A percentile compares a stretch with the other conserved stretches of the same genome.
Evolutionary conservation across 1,140 invertebrate species (phyloP).

Genomic region (Drosophila lowei): DNA sequence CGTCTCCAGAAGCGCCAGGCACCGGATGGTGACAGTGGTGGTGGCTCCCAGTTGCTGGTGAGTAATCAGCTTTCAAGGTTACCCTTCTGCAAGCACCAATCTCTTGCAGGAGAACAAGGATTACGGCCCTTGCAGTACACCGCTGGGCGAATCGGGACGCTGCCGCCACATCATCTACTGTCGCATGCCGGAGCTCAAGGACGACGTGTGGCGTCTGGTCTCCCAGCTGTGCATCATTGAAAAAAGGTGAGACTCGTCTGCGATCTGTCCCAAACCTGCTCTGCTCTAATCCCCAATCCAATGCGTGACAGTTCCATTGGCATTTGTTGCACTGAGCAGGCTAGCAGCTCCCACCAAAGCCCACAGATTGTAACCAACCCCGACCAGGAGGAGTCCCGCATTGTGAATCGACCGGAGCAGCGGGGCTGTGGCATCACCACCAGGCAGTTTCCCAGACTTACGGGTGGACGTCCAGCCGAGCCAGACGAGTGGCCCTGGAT

Average conservation of each 20-base stretch:
- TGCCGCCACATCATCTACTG: slow-evolving; percentile 88
- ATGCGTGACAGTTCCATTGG: slow-evolving; percentile 66
- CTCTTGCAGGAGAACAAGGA: slow-evolving; percentile 82
- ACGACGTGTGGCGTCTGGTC: slow-evolving; percentile 85
- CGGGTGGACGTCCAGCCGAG: slow-evolving; percentile 87
- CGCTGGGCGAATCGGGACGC: slow-evolving; percentile 85
- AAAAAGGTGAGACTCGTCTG: slow-evolving; percentile 82
- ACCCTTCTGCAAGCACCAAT: neutral
- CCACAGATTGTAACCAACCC: slow-evolving; percentile 55
- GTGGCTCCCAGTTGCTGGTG: slow-evolving; percentile 44
- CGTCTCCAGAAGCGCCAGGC: slow-evolving; percentile 65
- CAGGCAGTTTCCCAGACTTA: slow-evolving; percentile 84
- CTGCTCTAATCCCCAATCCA: neutral
- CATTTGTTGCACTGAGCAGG: slow-evolving; percentile 78
- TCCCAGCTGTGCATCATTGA: slow-evolving; percentile 88
- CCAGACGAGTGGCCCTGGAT: slow-evolving; percentile 93
- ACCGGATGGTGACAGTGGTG: neutral
- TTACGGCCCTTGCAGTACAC: slow-evolving; percentile 86
- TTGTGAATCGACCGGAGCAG: slow-evolving; percentile 67
- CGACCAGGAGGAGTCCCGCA: slow-evolving; percentile 42
- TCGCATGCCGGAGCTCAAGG: slow-evolving; percentile 85
- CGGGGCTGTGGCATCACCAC: slow-evolving; percentile 88
- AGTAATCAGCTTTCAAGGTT: slow-evolving; percentile 1
- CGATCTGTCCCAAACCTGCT: neutral
- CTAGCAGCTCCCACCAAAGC: slow-evolving; percentile 51